These are phyloP conservation scores for Sympetrum striolatum DNA, from an alignment of 2,888 invertebrate genomes.

Conservation along the genomic window DNA sequence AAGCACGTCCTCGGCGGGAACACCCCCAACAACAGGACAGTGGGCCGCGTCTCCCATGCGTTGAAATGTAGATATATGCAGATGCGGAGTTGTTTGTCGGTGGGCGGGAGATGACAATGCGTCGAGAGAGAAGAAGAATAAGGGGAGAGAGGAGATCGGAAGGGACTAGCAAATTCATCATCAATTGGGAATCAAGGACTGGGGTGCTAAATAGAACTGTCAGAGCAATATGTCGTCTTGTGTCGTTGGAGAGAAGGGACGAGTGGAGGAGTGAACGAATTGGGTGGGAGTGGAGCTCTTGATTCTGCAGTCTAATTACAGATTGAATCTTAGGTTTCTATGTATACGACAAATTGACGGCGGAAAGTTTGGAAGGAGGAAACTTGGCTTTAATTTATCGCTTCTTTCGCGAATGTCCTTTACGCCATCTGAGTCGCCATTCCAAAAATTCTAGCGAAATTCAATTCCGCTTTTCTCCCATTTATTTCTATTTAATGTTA, in stretches of 20 bases:
- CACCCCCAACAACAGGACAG: background rate
- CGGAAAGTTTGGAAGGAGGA: background rate
- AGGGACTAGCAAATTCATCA: conserved; percentile 43
- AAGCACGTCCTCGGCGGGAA: background rate
- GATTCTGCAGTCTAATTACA: conserved; percentile 33
- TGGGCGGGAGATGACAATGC: conserved; percentile 21
- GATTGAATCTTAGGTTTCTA: conserved; percentile 27
- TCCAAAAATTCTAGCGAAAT: no score
- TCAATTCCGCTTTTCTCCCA: no score
- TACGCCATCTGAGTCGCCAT: no score
- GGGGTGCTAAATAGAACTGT: conserved; percentile 42
- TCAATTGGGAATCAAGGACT: conserved; percentile 39
- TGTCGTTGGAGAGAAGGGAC: conserved; percentile 30
- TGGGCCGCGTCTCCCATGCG: conserved; percentile 14
- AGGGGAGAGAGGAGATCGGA: background rate
- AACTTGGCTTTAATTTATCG: background rate
- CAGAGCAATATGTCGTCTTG: conserved; percentile 42
- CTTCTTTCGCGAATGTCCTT: no score
- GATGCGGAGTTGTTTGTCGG: conserved; percentile 33
- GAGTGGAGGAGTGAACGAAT: background rate
- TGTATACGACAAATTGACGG: background rate
- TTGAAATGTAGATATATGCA: conserved; percentile 41
- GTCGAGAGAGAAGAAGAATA: conserved; percentile 23
- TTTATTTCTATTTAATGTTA: no score
- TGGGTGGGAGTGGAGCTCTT: background rate